Evolutionary conservation across 2,113 vertebrate genomes (phyloP), one percentile per base, ranked within the genome.

Genomic region (Microtus pennsylvanicus): DNA sequence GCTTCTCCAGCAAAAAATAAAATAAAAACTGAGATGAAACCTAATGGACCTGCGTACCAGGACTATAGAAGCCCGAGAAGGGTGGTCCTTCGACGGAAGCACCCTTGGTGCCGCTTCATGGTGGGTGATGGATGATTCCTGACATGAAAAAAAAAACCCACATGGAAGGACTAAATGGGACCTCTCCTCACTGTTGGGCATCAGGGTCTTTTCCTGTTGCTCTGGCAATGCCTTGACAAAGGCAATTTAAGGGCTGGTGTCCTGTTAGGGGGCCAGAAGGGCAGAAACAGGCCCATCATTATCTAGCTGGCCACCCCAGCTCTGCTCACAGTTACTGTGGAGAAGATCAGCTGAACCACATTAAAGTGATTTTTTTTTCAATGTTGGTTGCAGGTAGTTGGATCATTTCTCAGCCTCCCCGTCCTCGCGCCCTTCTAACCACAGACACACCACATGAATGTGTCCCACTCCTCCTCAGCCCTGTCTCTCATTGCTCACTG

Each of bases 21-120:
- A 65, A 70, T 52, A 42, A 61, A 94, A 67, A 72, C 24, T 4
- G 7, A 90, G 91, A 69, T 72, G 28, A 93, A 94, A 77, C 4
- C 17, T 65, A 63, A n/a, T 0, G 0, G 21, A 42, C 28, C 58
- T 90, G 75, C 55, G 42, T 4, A 28, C 82, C 42, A 14, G 88
- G 38, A 45, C 16, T 77, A 28, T 58, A 33, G 67, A 42, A 21
- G 10, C 17, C 13, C 13, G 38, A 69, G 65, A 67, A 63, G 72
- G 14, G 14, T 58, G 17, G 55, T 58, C 55, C 55, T 58, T 58
- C 17, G 17, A 58, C 14, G 22, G 7, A 72, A 26, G 74, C 50
- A 7, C 16, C 19, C 65, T 22, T 72, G 83, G 45, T 42, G 75
- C 35, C n/a, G 38, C 50, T 3, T 4, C 16, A n/a, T 7, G 11